Conservation (phyloP, 92 coral and sea anemone genomes). For the Epizoanthus scotinus region DNA sequence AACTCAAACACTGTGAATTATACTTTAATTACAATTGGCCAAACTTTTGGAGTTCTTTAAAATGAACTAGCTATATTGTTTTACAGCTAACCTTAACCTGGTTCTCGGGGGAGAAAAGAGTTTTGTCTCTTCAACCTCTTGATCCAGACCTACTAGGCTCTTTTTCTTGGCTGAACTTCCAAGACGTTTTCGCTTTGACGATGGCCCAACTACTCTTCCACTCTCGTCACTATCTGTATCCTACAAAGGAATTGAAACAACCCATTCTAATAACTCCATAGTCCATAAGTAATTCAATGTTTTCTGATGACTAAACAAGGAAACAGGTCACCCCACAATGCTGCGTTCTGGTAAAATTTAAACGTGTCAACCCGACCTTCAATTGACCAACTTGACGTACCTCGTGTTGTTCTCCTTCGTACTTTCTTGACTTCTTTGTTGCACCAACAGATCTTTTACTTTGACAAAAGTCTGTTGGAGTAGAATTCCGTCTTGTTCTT, state of each 20-base stretch:
- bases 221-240: constrained; percentile 79
- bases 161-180: constrained; percentile 20
- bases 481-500: constrained; percentile 17
- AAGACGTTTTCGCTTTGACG: constrained; percentile 60
- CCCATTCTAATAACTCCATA: not conserved
- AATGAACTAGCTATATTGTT: not conserved
- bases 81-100: constrained; percentile 23
- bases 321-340: constrained; percentile 13
- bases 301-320: not conserved
- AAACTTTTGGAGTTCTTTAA: not conserved
- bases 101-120: constrained; percentile 45
- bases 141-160: constrained; percentile 11
- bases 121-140: not conserved
- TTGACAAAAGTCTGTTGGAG: not conserved
- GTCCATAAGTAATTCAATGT: not conserved
- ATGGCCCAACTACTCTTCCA: constrained; percentile 52
- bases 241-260: constrained; percentile 33
- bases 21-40: not conserved
- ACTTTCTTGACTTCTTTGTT: not conserved
- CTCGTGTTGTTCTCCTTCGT: constrained; percentile 3
- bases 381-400: constrained; percentile 17
- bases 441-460: not conserved
- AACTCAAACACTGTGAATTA: not conserved
- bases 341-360: not conserved
- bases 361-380: not conserved